Base-by-base conservation (phyloP, 2,113 vertebrate genomes). In the Corythornis cristatus region DNA sequence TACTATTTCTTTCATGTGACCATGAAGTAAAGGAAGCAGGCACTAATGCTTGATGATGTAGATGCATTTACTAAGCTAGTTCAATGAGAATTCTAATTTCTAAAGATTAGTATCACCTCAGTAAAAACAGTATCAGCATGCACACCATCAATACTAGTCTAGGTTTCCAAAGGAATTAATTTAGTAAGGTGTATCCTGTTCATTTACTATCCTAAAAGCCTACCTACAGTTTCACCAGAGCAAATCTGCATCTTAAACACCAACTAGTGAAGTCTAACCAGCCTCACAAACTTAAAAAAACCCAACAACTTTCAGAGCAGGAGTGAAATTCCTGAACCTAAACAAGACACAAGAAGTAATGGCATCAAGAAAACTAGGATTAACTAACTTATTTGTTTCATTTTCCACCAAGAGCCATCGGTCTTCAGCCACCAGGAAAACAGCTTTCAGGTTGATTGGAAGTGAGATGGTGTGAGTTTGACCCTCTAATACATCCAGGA, bases 401-500 rank as follows among this genome's bases (percentile, higher is more conserved):
- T 92, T 98, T 95, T 99, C 99, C 89, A 99, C 80, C 84, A 99
- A 97, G 35, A 99, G 98, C 99, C 99, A 99, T 25, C 98, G 98
- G 92, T 99, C 99, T 95, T 99, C 99, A 26, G 99, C 99, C 46
- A 97, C 99, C 19, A 99, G 97, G 86, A 98, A 99, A 50, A 99
- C 98, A 3, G 97, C 97, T 73, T 97, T 98, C 83, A 99, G 96
- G 74, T 93, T 98, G 96, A 99, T 98, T 2, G 99, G 99, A 46
- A 99, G 98, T 0, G 98, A 98, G 95, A 99, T 99, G 85, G 98
- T 98, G 40, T 99, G 99, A 84, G 98, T 95, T 45, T 56, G 97
- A 31, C 99, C 99, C 94, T 99, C 99, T 70, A 99, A 97, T 19
- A 99, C 98, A 95, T 99, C 99, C 79, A 99, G 96, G 26, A 99